These are phyloP conservation scores for Zaprionus inermis DNA, from an alignment of 1,140 invertebrate genomes.

Conservation along the genomic window DNA sequence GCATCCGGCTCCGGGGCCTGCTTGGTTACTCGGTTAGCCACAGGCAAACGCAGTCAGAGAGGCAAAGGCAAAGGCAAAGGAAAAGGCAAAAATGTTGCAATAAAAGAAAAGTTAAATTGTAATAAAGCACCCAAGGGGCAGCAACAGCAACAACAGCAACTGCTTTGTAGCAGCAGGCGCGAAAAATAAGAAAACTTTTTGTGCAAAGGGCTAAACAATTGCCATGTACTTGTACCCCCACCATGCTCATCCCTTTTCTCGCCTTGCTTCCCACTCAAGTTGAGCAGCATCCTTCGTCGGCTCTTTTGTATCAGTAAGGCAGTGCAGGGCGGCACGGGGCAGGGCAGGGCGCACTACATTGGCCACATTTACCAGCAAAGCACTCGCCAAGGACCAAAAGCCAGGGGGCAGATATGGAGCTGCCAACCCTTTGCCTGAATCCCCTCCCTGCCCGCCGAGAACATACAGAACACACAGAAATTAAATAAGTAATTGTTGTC, in stretches of 20 bases:
- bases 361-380: constrained; percentile 47
- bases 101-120: constrained; percentile 83
- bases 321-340: constrained; percentile 10
- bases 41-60: constrained; percentile 65
- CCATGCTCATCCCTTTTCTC: background rate
- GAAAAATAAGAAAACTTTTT: constrained; percentile 74
- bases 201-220: constrained; percentile 64
- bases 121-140: constrained; percentile 73
- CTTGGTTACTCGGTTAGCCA: constrained; percentile 58
- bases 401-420: background rate
- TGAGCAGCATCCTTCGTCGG: constrained; percentile 3
- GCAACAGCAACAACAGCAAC: constrained; percentile 25
- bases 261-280: constrained; percentile 1
- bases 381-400: constrained; percentile 24
- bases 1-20: constrained; percentile 41
- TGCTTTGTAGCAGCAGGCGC: constrained; percentile 51
- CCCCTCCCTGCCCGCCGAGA: no score
- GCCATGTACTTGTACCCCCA: constrained; percentile 19
- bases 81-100: constrained; percentile 68
- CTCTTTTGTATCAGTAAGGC: constrained; percentile 11
- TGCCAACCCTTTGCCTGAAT: no score
- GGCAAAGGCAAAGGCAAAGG: constrained; percentile 59
- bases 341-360: constrained; percentile 31
- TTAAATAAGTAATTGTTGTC: constrained; percentile 53
- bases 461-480: constrained; percentile 19